Base-by-base conservation (phyloP, 2,113 vertebrate genomes). In the Poeciliopsis turrubarensis region DNA sequence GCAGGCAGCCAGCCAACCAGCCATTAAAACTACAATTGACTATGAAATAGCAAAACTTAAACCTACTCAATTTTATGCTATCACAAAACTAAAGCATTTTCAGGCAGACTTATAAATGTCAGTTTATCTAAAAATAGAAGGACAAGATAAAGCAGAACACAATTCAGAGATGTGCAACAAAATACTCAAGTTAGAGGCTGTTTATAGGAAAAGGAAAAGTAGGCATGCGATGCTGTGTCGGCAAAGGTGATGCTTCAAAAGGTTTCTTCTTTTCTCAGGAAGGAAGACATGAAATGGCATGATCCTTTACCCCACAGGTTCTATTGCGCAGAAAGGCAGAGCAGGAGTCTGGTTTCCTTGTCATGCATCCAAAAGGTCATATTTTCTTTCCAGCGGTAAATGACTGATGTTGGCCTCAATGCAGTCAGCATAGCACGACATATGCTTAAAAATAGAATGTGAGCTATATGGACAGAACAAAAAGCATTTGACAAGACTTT, bases 381-480 rank as follows among this genome's bases (percentile, higher is more conserved):
- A 39, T 79, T 88, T 89, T 79, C 87, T 86, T 79, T 71, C 75
- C 78, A 75, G 73, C 34, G 2, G 72, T 65, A 51, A 44, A 65
- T 83, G 81, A 85, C 73, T 75, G 83, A 82, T 86, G 66, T 84
- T 76, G 65, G 64, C 71, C 83, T 83, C 73, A 80, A n/a, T 73
- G 75, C 68, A 68, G 32, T 39, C 6, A 14, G 26, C n/a, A 22
- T 83, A 70, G 78, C 62, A 15, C 68, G 80, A 80, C 80, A 69
- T 71, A 51, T 13, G 27, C 78, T 76, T 22, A 78, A 71, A 57
- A 86, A 82, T 64, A 82, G 79, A 78, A 72, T 8, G 47, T 5
- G 57, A 37, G 75, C 22, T 27, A 65, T 39, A 76, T n/a, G 68
- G 71, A 80, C 34, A 37, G 3, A 39, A 73, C 5, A 54, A 57